Conservation (phyloP, 2,888 invertebrate genomes). For the Stratiomys singularior region DNA sequence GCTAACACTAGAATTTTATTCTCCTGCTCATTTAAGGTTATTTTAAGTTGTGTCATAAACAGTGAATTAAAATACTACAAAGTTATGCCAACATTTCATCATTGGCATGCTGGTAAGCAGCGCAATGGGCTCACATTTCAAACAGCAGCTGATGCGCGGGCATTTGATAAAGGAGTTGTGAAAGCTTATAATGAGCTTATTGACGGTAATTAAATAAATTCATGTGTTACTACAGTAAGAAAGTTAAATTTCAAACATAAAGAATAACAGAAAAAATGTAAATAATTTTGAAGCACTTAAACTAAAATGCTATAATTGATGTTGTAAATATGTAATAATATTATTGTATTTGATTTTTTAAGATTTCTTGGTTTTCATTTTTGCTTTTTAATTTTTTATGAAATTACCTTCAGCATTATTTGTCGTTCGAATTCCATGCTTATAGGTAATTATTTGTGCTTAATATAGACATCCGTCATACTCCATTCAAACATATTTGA, state of each 20-base stretch:
- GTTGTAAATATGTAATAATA: background rate
- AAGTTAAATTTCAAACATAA: background rate
- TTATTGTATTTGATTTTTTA: no score
- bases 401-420: no score
- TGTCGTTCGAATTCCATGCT: no score
- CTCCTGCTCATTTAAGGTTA: conserved; percentile 75
- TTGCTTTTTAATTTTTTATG: no score
- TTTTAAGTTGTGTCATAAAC: conserved; percentile 93
- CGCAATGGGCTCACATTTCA: conserved; percentile 96
- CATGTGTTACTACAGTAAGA: background rate
- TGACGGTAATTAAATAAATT: conserved; percentile 77
- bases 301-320: background rate
- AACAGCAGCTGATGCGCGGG: conserved; percentile 92
- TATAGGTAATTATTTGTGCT: no score
- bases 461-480: no score
- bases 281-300: background rate
- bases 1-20: no score
- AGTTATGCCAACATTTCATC: conserved; percentile 98
- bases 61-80: conserved; percentile 97
- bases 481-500: no score
- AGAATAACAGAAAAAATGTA: background rate
- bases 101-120: conserved; percentile 96
- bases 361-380: no score
- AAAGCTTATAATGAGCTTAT: conserved; percentile 89
- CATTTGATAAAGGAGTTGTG: conserved; percentile 92